These are phyloP conservation scores for Aleiodes leptofemur DNA, from an alignment of 2,888 invertebrate genomes.

Conservation along the genomic window DNA sequence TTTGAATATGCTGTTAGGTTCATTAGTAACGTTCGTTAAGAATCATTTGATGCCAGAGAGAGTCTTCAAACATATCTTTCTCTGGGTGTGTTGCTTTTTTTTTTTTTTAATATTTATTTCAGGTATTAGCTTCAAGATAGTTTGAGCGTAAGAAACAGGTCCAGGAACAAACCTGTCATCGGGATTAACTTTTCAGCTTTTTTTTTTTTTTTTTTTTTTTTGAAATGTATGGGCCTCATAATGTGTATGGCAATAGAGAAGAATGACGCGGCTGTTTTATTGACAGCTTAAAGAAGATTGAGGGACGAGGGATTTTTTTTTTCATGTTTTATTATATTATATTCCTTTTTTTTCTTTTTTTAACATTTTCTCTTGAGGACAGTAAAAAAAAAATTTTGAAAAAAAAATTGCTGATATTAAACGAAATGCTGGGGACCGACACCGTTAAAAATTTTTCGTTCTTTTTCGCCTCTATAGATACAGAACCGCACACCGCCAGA, in stretches of 20 bases:
- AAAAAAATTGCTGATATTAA: conserved; percentile 30
- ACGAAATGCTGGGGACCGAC: conserved; percentile 11
- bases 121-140: not conserved
- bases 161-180: conserved; percentile 42
- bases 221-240: conserved; percentile 3
- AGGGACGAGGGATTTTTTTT: conserved; percentile 9
- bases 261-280: conserved; percentile 42
- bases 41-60: conserved; percentile 10
- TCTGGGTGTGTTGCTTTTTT: too few species aligned
- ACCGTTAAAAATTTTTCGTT: conserved; percentile 29
- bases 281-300: conserved; percentile 37
- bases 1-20: too few species aligned
- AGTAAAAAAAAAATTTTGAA: not conserved
- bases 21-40: too few species aligned
- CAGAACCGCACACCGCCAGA: conserved; percentile 11
- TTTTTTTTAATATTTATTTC: too few species aligned
- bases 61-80: too few species aligned
- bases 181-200: conserved; percentile 33
- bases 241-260: conserved; percentile 1
- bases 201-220: conserved; percentile 13
- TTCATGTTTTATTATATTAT: not conserved
- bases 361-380: too few species aligned
- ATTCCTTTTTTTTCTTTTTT: not conserved
- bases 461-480: not conserved
- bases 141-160: conserved; percentile 14